These are phyloP conservation scores for Beroe forskalii DNA, from an alignment of 37 sponge, comb jelly and placozoan genomes.

Conservation along the genomic window DNA sequence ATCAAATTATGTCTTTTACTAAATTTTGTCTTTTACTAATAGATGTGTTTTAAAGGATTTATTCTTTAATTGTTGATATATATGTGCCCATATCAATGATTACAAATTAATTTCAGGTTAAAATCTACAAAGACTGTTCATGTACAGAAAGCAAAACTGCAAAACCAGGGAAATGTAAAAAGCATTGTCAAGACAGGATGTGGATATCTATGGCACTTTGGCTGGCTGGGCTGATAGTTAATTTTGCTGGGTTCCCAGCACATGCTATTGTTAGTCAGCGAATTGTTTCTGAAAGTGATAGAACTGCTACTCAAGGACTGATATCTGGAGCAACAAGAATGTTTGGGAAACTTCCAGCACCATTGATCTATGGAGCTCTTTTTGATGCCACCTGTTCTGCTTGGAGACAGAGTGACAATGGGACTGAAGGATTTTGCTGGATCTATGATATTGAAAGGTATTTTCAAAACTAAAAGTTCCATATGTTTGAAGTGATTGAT, in stretches of 20 bases:
- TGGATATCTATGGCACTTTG: background rate
- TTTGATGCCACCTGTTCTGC: background rate
- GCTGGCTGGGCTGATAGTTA: background rate
- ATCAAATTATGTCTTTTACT: too few relatives aligned
- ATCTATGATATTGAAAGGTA: conserved; percentile 36
- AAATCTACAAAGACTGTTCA: background rate
- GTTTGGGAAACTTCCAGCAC: conserved; percentile 1
- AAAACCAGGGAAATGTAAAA: background rate
- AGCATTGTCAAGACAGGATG: background rate
- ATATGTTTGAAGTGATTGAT: too few relatives aligned
- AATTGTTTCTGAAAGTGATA: conserved; percentile 2
- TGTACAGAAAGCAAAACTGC: background rate
- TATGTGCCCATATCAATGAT: too few relatives aligned
- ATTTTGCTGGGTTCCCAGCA: conserved; percentile 10
- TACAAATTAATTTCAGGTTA: background rate
- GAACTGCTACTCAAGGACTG: conserved; percentile 11
- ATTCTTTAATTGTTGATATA: too few relatives aligned
- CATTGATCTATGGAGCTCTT: background rate
- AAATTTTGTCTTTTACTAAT: too few relatives aligned
- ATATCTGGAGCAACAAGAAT: background rate
- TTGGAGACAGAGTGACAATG: conserved; percentile 1
- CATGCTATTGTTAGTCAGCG: background rate
- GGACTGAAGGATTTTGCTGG: background rate
- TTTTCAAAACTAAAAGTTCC: too few relatives aligned
- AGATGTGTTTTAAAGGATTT: too few relatives aligned